Evolutionary conservation across 2,113 vertebrate genomes (phyloP).

Genomic region (Rhinolophus ferrumequinum): DNA sequence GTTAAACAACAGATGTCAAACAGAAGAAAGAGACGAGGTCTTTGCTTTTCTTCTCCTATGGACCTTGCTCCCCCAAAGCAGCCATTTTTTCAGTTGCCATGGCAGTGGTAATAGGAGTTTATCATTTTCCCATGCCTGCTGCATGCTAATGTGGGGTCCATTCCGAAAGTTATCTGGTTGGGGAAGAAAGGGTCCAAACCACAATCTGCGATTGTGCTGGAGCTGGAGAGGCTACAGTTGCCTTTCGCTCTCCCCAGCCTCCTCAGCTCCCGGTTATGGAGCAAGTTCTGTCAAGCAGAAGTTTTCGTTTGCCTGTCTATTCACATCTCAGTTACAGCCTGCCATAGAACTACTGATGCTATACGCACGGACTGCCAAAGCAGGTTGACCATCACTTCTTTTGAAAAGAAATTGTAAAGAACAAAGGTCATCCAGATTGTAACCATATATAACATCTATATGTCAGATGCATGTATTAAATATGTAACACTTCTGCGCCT

Average conservation of each 20-base stretch:
- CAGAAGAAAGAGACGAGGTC: constrained; percentile 88
- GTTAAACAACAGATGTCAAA: constrained; percentile 96
- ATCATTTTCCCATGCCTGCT: constrained; percentile 89
- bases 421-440: neutral
- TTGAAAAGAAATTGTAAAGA: neutral
- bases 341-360: neutral
- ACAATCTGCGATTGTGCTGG: neutral
- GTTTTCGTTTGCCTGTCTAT: neutral
- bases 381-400: constrained; percentile 30
- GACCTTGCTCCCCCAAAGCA: constrained; percentile 89
- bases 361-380: rapidly evolving
- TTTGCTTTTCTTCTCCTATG: constrained; percentile 89
- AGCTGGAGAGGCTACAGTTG: rapidly evolving
- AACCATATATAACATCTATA: neutral
- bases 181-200: constrained; percentile 78
- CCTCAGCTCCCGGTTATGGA: neutral
- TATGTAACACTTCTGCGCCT: neutral
- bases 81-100: constrained; percentile 95
- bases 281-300: neutral
- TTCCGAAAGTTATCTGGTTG: constrained; percentile 82
- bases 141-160: constrained; percentile 87
- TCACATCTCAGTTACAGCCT: neutral
- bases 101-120: constrained; percentile 93
- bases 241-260: rapidly evolving
- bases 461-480: neutral